Evolutionary conservation across 2,797 vertebrate species (phyloP).

Genomic region (Synanceia verrucosa): DNA sequence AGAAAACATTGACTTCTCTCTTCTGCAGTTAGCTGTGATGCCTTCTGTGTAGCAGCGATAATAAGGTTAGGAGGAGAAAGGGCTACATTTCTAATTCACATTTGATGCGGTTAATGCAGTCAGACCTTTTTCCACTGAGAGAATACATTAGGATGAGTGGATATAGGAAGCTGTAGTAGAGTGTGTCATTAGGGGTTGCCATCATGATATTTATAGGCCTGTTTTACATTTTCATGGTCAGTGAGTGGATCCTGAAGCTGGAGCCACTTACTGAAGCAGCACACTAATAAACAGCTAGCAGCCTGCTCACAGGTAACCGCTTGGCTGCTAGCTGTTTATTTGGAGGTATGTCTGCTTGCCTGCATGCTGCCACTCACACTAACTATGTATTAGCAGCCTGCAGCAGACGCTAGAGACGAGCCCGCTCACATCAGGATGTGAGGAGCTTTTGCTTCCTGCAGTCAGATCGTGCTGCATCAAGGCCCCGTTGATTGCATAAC

Average conservation of each 20-base stretch:
- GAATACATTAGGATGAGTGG: slow-evolving; percentile 52
- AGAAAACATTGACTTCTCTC: slow-evolving; percentile 13
- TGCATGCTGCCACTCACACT: background rate
- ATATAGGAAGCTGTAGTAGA: slow-evolving; percentile 39
- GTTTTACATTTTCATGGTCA: slow-evolving; percentile 31
- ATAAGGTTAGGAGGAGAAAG: slow-evolving; percentile 29
- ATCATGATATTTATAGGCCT: slow-evolving; percentile 60
- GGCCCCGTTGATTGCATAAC: slow-evolving; percentile 50
- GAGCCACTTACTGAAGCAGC: slow-evolving; percentile 12
- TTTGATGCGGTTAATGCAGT: slow-evolving; percentile 66
- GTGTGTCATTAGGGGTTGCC: slow-evolving; percentile 50
- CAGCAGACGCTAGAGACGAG: background rate
- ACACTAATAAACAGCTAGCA: no score
- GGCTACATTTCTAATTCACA: slow-evolving; percentile 50
- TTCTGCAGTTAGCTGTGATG: slow-evolving; percentile 22
- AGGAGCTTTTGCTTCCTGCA: slow-evolving; percentile 9
- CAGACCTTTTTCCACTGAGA: slow-evolving; percentile 41
- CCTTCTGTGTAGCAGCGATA: slow-evolving; percentile 27
- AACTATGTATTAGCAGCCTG: background rate
- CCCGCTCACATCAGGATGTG: slow-evolving; percentile 1
- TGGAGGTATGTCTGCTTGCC: slow-evolving; percentile 3
- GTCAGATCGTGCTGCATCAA: slow-evolving; percentile 20
- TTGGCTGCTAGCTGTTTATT: slow-evolving; percentile 13
- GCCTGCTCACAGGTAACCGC: background rate
- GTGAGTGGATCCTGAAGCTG: slow-evolving; percentile 17